Evolutionary conservation across 2,113 vertebrate genomes (phyloP), one percentile per base, ranked within the genome.

Genomic region (Tenebrosternarchus preto): DNA sequence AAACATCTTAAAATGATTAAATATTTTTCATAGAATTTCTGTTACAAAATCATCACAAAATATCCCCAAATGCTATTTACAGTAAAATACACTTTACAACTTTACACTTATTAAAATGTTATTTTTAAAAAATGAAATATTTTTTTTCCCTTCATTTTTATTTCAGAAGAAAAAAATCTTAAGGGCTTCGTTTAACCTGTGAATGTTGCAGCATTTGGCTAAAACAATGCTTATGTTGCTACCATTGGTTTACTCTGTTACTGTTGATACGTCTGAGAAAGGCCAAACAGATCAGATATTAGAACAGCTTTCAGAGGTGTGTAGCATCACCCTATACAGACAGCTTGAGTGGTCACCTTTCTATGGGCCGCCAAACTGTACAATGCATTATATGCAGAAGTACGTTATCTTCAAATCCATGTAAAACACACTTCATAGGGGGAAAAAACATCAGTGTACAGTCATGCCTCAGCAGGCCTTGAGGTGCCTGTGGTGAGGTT

Each of bases 61-160:
- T 84, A 82, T 89, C 88, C 85, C 86, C 79, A 76, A 77, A 85
- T 89, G 81, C 87, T 93, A 92, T 92, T 91, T 93, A 93, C 92
- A 93, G 87, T 92, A 88, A 89, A 90, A 90, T 90, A 91, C 91
- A 92, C 85, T 91, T 91, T 92, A 92, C 91, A 93, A 85, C 89
- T 92, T 93, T 91, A 91, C 91, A 91, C 78, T 85, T 86, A 86
- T 84, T 87, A 82, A 87, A 88, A 87, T 36, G 79, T 82, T 39
- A 36, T 84, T 82, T 87, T 88, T 87, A 88, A 84, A 85, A 86
- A 88, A 60, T 15, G n/a, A 39, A 70, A 67, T 50, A 72, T 20
- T 63, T 36, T 39, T 17, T 2, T 20, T 66, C 20, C 12, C 25
- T 8, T 20, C 25, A 27, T 59, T 77, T 84, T 84, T 73, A 89